Base-by-base conservation (phyloP, 2,888 invertebrate genomes). In the Chydorus sphaericus region DNA sequence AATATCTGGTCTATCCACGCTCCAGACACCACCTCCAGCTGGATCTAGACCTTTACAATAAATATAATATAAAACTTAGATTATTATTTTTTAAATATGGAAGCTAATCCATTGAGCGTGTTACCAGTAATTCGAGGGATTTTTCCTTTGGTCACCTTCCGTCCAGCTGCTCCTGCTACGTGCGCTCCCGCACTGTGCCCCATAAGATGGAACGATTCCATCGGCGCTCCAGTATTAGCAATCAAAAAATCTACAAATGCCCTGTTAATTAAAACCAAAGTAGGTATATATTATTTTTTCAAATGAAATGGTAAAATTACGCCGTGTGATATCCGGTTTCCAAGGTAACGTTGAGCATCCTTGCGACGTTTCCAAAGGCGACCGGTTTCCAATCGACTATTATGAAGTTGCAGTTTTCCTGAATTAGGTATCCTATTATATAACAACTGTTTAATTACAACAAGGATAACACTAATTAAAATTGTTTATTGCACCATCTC, bases 151-250 rank as follows among this genome's bases (percentile, higher is more conserved):
- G 37, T 51, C 14, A 54, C 57, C 5, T 33, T 16, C n/a, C 49
- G 18, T 1, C 80, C 80, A 0, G 79, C 76, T 1, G 80, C 77
- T 1, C 81, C 82, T 1, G 79, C 80, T 57, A 78, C 73, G 60
- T 81, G 81, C 0, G 77, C 78, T 0, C 81, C 81, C 54, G 81
- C 63, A 62, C 80, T 80, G 65, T 79, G 74, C 0, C 81, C 81
- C 3, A 79, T 69, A 29, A 80, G 64, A 63, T 80, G 79, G 1
- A 80, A 71, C 56, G 71, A 73, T 28, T 74, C 73, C 31, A 79
- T 63, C 36, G 76, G 68, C 37, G 79, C 64, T 1, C 78, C 78
- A 60, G 76, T 75, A 2, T 75, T 70, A 14, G 6, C 26, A 1
- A 79, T 77, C 54, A 80, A 64, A 60, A 76, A 80, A 64, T 79